Evolutionary conservation across 1,140 invertebrate species (phyloP).

Genomic region (Trachymyrmex septentrionalis): DNA sequence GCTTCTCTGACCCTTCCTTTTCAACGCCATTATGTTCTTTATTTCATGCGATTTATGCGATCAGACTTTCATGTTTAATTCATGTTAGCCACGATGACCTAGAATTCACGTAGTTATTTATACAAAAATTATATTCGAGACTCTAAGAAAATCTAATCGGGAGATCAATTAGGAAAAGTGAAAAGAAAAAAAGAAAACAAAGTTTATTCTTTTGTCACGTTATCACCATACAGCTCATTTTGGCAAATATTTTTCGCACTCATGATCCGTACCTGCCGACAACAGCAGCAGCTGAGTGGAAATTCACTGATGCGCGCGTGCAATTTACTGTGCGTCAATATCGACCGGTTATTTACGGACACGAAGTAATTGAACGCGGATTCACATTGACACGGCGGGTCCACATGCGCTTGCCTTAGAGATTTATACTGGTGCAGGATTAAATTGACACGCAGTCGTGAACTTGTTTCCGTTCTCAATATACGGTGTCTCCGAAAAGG

Average conservation of each 20-base stretch:
- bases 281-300: constrained; percentile 12
- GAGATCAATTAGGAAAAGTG: not conserved
- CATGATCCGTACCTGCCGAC: not conserved
- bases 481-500: not conserved
- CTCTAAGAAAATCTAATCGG: not conserved
- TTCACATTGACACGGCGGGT: not conserved
- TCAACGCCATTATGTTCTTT: not conserved
- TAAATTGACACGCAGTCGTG: constrained; percentile 47
- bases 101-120: not conserved
- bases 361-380: constrained; percentile 22
- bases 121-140: not conserved
- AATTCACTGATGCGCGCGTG: constrained; percentile 40
- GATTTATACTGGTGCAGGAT: constrained; percentile 34
- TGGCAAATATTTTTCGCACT: constrained; percentile 17
- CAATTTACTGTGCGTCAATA: constrained; percentile 36
- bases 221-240: not conserved
- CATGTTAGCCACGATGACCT: not conserved
- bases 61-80: not conserved
- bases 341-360: constrained; percentile 40
- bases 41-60: not conserved
- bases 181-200: not conserved
- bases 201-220: not conserved
- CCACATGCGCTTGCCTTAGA: constrained; percentile 12
- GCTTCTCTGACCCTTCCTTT: not conserved
- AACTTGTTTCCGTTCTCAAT: not conserved